Evolutionary conservation across 2,888 invertebrate species (phyloP), one percentile per base, ranked within the genome.

Genomic region (Palloptera scutellata): DNA sequence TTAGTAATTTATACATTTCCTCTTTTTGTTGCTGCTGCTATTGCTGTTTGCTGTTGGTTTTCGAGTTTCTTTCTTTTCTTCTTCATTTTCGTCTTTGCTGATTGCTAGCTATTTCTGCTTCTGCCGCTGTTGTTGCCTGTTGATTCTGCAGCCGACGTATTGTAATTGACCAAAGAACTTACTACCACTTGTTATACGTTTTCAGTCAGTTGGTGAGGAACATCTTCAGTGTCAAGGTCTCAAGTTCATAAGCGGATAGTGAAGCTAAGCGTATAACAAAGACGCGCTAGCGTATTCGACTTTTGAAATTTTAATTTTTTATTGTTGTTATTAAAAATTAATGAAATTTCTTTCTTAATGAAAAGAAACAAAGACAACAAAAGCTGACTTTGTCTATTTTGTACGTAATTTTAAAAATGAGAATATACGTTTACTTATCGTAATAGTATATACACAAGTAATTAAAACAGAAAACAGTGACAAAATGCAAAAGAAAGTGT

Each of bases 191-290:
- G 78, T 77, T 76, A 72, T 72, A 73, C 73, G 70, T 72, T 71
- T 78, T 81, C 81, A 84, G 84, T 81, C 81, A 84, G 84, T 84
- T 78, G 79, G 78, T 76, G 81, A 82, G 81, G 78, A 84, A 80
- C 83, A 78, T 84, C 85, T 81, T 82, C 85, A 85, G 84, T 85
- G 85, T 85, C 85, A 85, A 85, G 85, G 85, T 84, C 84, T 83
- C 79, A 79, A 82, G 79, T 83, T 82, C 82, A 80, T 76, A 69
- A 67, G 67, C 67, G 67, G 70, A 58, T 48, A 52, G 48, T 55
- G 15, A 30, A 55, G 13, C 17, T 43, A 19, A 57, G 57, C 64
- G 63, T 61, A 62, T 53, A 42, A 2, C 10, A 15, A 53, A 58
- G 70, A 59, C 69, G 72, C 68, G 71, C 69, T 17, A 48, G 41